phyloP scores from a whole-genome alignment of 2,888 invertebrate species.

The Tipula vernalis region DNA sequence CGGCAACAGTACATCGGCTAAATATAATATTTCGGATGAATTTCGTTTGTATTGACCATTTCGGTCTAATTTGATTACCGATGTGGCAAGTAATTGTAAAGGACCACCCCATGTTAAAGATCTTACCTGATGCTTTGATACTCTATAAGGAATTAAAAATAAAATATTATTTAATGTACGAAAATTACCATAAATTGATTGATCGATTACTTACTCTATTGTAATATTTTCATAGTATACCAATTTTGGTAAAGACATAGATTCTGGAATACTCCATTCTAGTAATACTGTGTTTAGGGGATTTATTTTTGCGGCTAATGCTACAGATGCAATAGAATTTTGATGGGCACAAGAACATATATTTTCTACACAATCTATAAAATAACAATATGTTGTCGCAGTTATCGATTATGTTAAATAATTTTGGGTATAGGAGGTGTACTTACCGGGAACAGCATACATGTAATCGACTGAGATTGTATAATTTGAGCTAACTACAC shows the following conservation, averaged over 20 bases:
- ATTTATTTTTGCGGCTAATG: slow-evolving; percentile 20
- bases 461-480: slow-evolving; percentile 20
- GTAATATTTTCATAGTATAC: slow-evolving; percentile 18
- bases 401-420: no score
- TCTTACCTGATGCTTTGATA: slow-evolving; percentile 17
- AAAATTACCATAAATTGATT: background rate
- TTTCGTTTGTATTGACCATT: background rate
- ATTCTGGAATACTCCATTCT: slow-evolving; percentile 20
- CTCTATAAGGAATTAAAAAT: background rate
- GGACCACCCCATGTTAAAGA: slow-evolving; percentile 29
- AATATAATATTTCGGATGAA: background rate
- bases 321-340: slow-evolving; percentile 22
- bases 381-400: background rate
- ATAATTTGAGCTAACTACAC: slow-evolving; percentile 26
- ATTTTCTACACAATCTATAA: slow-evolving; percentile 25
- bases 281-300: slow-evolving; percentile 23
- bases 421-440: no score
- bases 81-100: slow-evolving; percentile 20
- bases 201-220: slow-evolving; percentile 17
- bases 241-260: slow-evolving; percentile 20
- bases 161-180: background rate
- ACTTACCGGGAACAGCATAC: slow-evolving; percentile 25
- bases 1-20: slow-evolving; percentile 13
- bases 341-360: slow-evolving; percentile 26
- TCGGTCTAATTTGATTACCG: background rate